Evolutionary conservation across 53 echinoderm and acorn worm genomes (phyloP), one percentile per base, ranked within the genome.

Genomic region (Arbacia lixula): DNA sequence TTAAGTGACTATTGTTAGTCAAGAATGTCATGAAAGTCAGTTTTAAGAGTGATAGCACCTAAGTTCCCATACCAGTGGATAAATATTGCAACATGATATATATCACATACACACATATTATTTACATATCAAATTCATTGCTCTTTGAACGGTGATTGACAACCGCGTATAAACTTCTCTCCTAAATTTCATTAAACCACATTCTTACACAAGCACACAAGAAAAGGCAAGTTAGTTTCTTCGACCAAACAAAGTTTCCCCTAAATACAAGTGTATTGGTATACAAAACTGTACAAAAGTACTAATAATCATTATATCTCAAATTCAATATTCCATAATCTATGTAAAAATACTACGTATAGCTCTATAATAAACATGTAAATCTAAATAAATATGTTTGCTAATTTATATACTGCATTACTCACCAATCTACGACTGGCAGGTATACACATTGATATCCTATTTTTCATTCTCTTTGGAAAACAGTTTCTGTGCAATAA

Each of bases 11-110:
- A n/a, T n/a, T n/a, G n/a, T n/a, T n/a, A n/a, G n/a, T n/a, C n/a
- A n/a, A n/a, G n/a, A n/a, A n/a, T n/a, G 16, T 69, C 43, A 41
- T 69, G 69, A 69, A 69, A 69, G 69, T 69, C 69, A 69, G 69
- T 69, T 74, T 57, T 74, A 32, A 51, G 50, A 53, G 24, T 20
- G 58, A 77, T 77, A 77, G 77, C 77, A 77, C 77, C 77, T 77
- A 58, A 58, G 36, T 77, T 77, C 58, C 77, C 58, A 39, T 37
- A 36, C 39, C 12, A 24, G 60, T 39, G 56, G 77, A 77, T 77
- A 38, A 58, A 77, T 77, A 77, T 77, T 77, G 77, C 77, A 77
- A 77, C 77, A 77, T 56, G 39, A 56, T 43, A 58, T 77, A 71
- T 6, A 68, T 71, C 46, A 73, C 42, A 69, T 43, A 69, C 69